Evolutionary conservation across 64 coral and sea anemone species (phyloP), one percentile per base, ranked within the genome.

Genomic region (Anthopleura sola): DNA sequence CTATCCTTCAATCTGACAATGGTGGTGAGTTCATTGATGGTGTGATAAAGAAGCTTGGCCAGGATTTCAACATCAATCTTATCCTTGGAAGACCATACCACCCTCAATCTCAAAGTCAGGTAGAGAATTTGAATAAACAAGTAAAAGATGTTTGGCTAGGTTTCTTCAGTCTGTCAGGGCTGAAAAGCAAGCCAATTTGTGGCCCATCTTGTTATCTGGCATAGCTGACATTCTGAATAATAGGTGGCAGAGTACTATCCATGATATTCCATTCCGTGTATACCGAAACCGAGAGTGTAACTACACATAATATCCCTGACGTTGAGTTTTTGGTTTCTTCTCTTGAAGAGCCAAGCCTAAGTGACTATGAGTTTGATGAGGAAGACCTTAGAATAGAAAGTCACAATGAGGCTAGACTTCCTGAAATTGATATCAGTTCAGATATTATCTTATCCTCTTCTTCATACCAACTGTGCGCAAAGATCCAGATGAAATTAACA

Each of bases 31-130:
- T 81, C 15, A 53, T 81, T 7, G 78, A 20, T 21, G 37, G 32
- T 1, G 78, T 81, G 1, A 53, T 81, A 24, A 81, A 81, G 32
- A 53, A 48, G 21, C 78, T 81, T 32, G 23, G 36, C 2, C 44
- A 37, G 24, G 36, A 79, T n/a, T 37, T 79, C 76, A 79, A 79
- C 3, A 49, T 79, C 24, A 3, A 14, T 5, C 76, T 86, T 0
- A 20, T 86, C 0, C 85, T 78, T 74, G 69, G 85, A 1, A 53
- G 39, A 40, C 85, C 69, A 31, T 78, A 86, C 48, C 85, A 86
- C 48, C 44, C 85, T 6, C 37, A 86, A 24, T 75, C 60, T 49
- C 85, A 78, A 76, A 69, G 85, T 14, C 85, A 87, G 33, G 69
- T 87, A 0, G 85, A 87, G 21, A 87, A 87, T 24, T 20, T 78